Conservation (phyloP, 2,888 invertebrate species). For the Pocota personata region DNA sequence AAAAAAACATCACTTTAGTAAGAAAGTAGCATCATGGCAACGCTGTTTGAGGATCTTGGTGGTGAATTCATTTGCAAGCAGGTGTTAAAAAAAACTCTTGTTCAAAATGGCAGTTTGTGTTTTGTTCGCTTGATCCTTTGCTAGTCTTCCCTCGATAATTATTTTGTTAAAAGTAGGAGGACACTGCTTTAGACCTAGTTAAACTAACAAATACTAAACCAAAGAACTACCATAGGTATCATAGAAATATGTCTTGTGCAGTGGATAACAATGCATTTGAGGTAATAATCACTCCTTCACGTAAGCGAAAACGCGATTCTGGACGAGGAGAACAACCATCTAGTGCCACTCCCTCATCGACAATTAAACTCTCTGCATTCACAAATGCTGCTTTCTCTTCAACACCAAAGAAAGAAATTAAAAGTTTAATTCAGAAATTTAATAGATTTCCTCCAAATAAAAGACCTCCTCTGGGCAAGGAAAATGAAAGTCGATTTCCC, state of each 20-base stretch:
- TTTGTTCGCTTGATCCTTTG: slow-evolving; percentile 40
- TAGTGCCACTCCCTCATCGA: not conserved
- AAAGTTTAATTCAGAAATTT: slow-evolving; percentile 76
- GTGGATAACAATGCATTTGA: slow-evolving; percentile 72
- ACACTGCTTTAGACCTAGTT: too few relatives aligned
- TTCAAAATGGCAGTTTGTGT: slow-evolving; percentile 67
- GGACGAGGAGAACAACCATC: slow-evolving; percentile 42
- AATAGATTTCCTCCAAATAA: slow-evolving; percentile 52
- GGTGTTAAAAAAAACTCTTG: slow-evolving; percentile 38
- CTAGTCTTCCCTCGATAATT: too few relatives aligned
- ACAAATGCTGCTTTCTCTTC: slow-evolving; percentile 81
- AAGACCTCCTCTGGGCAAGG: slow-evolving; percentile 62
- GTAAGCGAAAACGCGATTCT: slow-evolving; percentile 81
- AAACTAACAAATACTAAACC: not conserved
- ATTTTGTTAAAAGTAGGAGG: too few relatives aligned
- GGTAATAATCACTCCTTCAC: slow-evolving; percentile 75
- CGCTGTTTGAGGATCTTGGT: not conserved
- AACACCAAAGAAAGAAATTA: slow-evolving; percentile 79
- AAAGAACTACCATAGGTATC: not conserved
- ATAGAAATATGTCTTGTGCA: slow-evolving; percentile 60
- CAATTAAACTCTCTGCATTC: slow-evolving; percentile 70
- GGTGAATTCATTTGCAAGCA: slow-evolving; percentile 34
- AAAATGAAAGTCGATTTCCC: slow-evolving; percentile 70
- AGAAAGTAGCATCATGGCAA: too few relatives aligned
- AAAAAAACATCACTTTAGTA: too few relatives aligned